phyloP scores from a whole-genome alignment of 2,113 vertebrate genomes.

The Osmerus eperlanus region DNA sequence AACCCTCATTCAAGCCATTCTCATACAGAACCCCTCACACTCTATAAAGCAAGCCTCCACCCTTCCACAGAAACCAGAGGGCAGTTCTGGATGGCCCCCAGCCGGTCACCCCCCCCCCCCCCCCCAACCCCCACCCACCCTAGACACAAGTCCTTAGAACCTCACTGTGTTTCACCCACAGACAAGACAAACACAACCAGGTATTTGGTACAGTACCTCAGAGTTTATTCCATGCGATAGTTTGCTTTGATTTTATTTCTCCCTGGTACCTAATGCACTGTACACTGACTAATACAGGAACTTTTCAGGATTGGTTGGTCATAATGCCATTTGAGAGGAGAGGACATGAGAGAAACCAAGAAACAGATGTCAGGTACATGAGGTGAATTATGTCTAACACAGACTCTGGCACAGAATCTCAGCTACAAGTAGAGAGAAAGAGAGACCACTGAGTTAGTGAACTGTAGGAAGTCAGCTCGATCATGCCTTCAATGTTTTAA shows the following conservation, averaged over 20 bases:
- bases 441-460: not conserved
- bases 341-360: constrained; percentile 51
- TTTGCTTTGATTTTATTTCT: constrained; percentile 85
- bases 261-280: constrained; percentile 78
- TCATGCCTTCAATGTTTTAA: too few species aligned
- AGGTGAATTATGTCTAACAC: constrained; percentile 53
- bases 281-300: constrained; percentile 79
- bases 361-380: constrained; percentile 48
- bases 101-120: too few species aligned
- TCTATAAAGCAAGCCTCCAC: too few species aligned
- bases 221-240: constrained; percentile 95
- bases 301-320: constrained; percentile 72
- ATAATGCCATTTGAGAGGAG: constrained; percentile 65
- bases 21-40: too few species aligned
- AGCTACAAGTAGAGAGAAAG: constrained; percentile 36
- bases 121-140: too few species aligned
- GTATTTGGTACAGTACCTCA: constrained; percentile 80
- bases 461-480: not conserved
- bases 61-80: too few species aligned
- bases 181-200: constrained; percentile 4
- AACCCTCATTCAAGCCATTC: too few species aligned
- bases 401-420: constrained; percentile 61
- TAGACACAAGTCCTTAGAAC: too few species aligned
- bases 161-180: not conserved
- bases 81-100: too few species aligned